Base-by-base conservation (phyloP, 2,113 vertebrate genomes). In the Tor tambroides region DNA sequence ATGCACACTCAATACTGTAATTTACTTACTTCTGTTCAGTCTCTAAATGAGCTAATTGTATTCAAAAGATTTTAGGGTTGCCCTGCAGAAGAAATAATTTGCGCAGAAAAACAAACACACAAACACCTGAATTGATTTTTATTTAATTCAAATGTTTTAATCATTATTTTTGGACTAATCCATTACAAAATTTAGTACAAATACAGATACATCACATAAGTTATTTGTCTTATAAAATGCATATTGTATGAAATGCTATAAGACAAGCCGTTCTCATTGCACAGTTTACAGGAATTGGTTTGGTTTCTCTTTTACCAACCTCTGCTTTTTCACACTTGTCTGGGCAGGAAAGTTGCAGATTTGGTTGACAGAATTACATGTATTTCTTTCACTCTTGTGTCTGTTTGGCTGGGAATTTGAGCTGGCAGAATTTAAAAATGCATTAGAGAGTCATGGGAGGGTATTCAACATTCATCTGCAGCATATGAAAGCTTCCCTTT, bases 361-460 rank as follows among this genome's bases (percentile, higher is more conserved):
- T 75, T 82, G 85, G 67, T 19, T 77, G 80, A 87, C 41, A 63
- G 80, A 77, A 75, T 83, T 83, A 77, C 78, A 51, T 46, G 67
- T 26, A 56, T 67, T 87, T 88, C 87, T 82, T 84, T 72, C 83
- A 82, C 85, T 80, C 87, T 88, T 56, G 35, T 23, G 30, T 63
- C 54, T 43, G 84, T 78, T 78, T 78, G 56, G 85, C 67, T 75
- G 77, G 82, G 84, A 85, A 91, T 93, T 89, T 88, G 88, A 92
- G 78, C 87, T 86, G 84, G 84, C 84, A 86, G 69, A 85, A 88
- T 88, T 86, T 69, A 83, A 85, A 17, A 74, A 81, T 78, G 59
- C n/a, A 4, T 23, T 5, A 51, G 17, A 32, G 26, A 32, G 43
- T 69, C 54, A 65, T 11, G 7, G 26, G 21, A 54, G 28, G 41